Evolutionary conservation across 2,113 vertebrate species (phyloP), one percentile per base, ranked within the genome.

Genomic region (Pseudorhombus dupliciocellatus): DNA sequence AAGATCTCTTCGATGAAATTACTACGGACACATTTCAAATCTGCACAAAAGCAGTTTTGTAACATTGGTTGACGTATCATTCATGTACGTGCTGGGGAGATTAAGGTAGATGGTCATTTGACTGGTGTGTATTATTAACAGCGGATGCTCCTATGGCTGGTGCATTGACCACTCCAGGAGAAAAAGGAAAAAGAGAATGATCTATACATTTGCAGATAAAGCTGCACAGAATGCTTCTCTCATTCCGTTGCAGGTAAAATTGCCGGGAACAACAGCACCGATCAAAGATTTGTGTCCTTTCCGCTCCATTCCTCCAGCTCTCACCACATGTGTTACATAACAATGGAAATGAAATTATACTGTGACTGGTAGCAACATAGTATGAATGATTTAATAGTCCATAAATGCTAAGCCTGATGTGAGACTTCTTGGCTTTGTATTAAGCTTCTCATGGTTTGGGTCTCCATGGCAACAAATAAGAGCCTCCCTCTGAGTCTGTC

Each of bases 391-490:
- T 86, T 87, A 89, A 90, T 83, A 78, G 75, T 31, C 75, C 37
- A 59, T 73, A 57, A 90, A 84, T 71, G 71, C 75, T 75, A 66
- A 7, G 66, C 73, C 79, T 75, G 71, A 83, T 87, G 83, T 81
- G 69, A 73, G 84, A 85, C 82, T 80, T 73, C 74, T 77, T 64
- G 69, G 85, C 70, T 86, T 77, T 60, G 70, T 85, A 78, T 83
- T 84, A 60, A 77, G 70, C 72, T 87, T 87, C 80, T 81, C 76
- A 24, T 84, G 82, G 78, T 86, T 90, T 85, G 72, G 71, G 84
- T 93, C 79, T 85, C 92, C 87, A 93, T 92, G 84, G 90, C 70
- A 86, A 90, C 87, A 78, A 80, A 85, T 71, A 87, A 84, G 87
- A 71, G 70, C 88, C 85, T 93, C 52, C 86, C 0, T 88, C 75